Percentiles rank a stretch among this genome's conserved stretches.
Evolutionary conservation across 2,888 invertebrate species (phyloP).

Genomic region (Melanostoma mellinum): DNA sequence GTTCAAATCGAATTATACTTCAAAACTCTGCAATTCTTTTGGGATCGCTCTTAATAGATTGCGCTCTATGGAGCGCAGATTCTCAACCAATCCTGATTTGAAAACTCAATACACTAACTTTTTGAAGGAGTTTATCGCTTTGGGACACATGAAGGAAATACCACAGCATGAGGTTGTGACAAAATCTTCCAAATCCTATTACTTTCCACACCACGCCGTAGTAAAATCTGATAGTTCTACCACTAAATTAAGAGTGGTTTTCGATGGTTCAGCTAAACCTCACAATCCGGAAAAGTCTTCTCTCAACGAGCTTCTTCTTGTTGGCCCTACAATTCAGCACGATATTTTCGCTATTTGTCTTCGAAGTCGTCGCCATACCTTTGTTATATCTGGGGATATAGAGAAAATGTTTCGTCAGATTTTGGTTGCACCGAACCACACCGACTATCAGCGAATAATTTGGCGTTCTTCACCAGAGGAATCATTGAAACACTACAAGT

Average conservation of each 20-base stretch:
- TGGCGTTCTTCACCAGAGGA: conserved; percentile 30
- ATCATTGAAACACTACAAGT: conserved; percentile 40
- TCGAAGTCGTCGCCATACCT: conserved; percentile 39
- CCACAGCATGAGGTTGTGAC: conserved; percentile 10
- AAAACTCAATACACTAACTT: neutral
- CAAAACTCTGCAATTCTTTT: conserved; percentile 17
- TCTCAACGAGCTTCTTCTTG: conserved; percentile 36
- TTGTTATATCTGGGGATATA: conserved; percentile 48
- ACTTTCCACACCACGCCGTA: conserved; percentile 56
- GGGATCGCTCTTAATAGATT: conserved; percentile 12
- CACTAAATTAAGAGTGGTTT: conserved; percentile 46
- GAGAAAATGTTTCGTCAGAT: conserved; percentile 62
- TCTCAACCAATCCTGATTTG: neutral
- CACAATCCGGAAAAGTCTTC: neutral
- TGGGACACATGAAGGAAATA: conserved; percentile 47
- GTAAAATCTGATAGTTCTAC: conserved; percentile 48
- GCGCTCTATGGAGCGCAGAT: conserved; percentile 9
- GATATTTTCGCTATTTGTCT: conserved; percentile 42
- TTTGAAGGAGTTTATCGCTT: conserved; percentile 29
- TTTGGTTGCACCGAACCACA: conserved; percentile 29
- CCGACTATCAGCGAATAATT: conserved; percentile 49
- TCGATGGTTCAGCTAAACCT: conserved; percentile 51
- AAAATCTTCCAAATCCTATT: conserved; percentile 21
- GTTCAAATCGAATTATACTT: conserved; percentile 13
- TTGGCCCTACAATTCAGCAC: conserved; percentile 37